Evolutionary conservation across 2,888 invertebrate genomes (phyloP), one percentile per base, ranked within the genome.

Genomic region (Trichogramma dendrolimi): DNA sequence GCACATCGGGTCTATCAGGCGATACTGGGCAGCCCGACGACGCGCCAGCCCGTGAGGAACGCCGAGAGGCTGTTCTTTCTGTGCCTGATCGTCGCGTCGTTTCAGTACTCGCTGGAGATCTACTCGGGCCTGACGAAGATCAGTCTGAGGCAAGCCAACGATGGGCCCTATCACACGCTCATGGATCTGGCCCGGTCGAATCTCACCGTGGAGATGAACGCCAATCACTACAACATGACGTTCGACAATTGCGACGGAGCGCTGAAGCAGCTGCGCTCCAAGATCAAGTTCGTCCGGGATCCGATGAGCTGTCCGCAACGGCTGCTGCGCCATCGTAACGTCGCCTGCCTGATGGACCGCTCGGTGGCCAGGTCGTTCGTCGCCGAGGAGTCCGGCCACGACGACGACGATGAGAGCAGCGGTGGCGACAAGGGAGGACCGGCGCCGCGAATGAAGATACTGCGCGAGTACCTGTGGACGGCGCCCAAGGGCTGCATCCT

Each of bases 11-110:
- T 58, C n/a, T 38, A 44, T 6, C 51, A 44, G 39, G 44, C 44
- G 5, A 6, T 58, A 6, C 11, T 58, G 10, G 51, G 38, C 4
- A 38, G 10, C 4, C 43, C 58, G 1, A 5, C 47, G 3, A 38
- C 58, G 38, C 50, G 38, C 38, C 10, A 7, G 38, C 58, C 58
- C 4, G 5, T 6, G 8, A 14, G 38, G n/a, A 39, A n/a, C 4
- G 10, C 46, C 3, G 58, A 58, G 38, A 58, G 50, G 51, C n/a
- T 44, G n/a, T 43, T 58, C 2, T 58, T 58, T 10, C 4, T 43
- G 1, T 43, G 6, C 1, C 7, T 58, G 2, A 46, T 44, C n/a
- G 10, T 50, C 6, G 6, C 38, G 5, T 58, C 58, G 6, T 40
- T 40, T 6, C 14, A 58, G 8, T 58, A 50, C 44, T 50, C 50